Evolutionary conservation across 2,888 invertebrate species (phyloP).

Genomic region (Hymenopus coronatus): DNA sequence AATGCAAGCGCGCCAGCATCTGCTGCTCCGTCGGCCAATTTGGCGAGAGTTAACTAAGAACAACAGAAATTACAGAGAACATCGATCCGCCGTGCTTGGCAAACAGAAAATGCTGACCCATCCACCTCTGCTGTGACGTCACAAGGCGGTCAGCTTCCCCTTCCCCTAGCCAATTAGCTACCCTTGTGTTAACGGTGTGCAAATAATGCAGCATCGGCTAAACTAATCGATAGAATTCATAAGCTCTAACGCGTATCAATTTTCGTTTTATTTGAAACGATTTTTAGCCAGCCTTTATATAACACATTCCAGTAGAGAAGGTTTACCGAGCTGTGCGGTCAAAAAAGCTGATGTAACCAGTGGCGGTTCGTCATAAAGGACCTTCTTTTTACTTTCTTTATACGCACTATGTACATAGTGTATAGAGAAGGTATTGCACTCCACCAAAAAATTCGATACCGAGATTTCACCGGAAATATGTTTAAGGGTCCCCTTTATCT

Average conservation of each 20-base stretch:
- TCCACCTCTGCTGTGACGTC: not conserved
- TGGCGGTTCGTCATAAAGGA: too few relatives aligned
- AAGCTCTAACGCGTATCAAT: not conserved
- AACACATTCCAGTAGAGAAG: too few relatives aligned
- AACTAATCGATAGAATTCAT: not conserved
- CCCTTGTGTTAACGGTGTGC: not conserved
- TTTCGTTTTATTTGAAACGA: not conserved
- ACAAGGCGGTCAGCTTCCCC: not conserved
- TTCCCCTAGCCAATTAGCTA: not conserved
- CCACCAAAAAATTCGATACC: too few relatives aligned
- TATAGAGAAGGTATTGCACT: too few relatives aligned
- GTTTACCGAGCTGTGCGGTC: too few relatives aligned
- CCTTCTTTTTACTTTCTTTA: too few relatives aligned
- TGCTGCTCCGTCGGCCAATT: not conserved
- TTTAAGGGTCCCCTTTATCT: too few relatives aligned
- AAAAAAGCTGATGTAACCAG: too few relatives aligned
- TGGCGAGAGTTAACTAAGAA: not conserved
- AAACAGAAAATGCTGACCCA: not conserved
- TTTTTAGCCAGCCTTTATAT: too few relatives aligned
- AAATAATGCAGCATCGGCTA: not conserved
- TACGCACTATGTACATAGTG: too few relatives aligned
- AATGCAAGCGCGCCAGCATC: not conserved
- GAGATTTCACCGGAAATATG: too few relatives aligned
- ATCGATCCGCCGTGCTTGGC: not conserved
- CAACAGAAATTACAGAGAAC: not conserved